Conservation (phyloP, 1,140 invertebrate genomes). For the Drosophila sp. region DNA sequence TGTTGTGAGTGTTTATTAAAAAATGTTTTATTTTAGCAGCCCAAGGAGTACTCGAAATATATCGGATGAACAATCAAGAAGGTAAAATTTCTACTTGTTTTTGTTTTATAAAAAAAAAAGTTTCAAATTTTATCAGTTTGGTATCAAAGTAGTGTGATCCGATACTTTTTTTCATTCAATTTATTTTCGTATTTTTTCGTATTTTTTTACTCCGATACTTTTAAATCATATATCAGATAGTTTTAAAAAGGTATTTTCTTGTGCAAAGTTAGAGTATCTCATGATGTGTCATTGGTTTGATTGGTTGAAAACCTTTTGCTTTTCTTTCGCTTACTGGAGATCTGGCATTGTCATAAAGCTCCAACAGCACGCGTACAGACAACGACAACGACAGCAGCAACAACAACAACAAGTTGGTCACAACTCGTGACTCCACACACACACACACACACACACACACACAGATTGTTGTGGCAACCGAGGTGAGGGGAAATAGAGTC, state of each 20-base stretch:
- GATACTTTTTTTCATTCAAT: background rate
- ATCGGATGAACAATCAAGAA: too few relatives aligned
- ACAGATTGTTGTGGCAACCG: slow-evolving; percentile 24
- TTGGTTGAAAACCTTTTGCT: background rate
- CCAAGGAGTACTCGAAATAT: too few relatives aligned
- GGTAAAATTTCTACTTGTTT: too few relatives aligned
- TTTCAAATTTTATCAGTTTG: too few relatives aligned
- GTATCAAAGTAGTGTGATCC: too few relatives aligned
- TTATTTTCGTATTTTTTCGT: background rate
- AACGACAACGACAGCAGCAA: slow-evolving; percentile 6
- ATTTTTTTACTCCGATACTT: background rate
- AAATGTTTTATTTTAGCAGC: too few relatives aligned
- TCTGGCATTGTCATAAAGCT: slow-evolving; percentile 43
- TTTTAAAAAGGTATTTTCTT: too few relatives aligned
- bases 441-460: slow-evolving; percentile 27
- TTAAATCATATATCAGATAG: too few relatives aligned
- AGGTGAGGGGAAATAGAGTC: slow-evolving; percentile 4
- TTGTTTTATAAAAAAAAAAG: too few relatives aligned
- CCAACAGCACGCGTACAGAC: slow-evolving; percentile 51
- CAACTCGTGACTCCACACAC: slow-evolving; percentile 53
- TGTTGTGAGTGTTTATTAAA: too few relatives aligned
- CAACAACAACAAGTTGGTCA: slow-evolving; percentile 45
- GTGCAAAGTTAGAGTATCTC: background rate
- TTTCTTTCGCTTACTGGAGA: slow-evolving; percentile 6
- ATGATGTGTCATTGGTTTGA: background rate